These are phyloP conservation scores for Tetramorium simillimum DNA, from an alignment of 1,140 invertebrate genomes.

Conservation along the genomic window DNA sequence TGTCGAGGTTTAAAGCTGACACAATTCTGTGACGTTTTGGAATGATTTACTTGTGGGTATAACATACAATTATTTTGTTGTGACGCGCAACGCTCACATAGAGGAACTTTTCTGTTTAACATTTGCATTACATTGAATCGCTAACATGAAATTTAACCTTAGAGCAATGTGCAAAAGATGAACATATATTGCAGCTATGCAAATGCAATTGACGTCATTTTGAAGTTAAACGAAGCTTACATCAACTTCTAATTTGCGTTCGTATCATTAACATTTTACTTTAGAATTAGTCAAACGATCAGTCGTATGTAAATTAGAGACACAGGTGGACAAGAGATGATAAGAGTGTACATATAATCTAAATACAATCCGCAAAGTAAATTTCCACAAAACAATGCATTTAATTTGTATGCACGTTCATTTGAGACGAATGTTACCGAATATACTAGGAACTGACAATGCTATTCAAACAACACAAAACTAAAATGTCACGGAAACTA, in stretches of 20 bases:
- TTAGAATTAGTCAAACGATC: slow-evolving; percentile 39
- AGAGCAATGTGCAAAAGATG: neutral
- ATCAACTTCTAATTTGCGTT: slow-evolving; percentile 44
- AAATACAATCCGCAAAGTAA: slow-evolving; percentile 24
- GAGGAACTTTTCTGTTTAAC: slow-evolving; percentile 1
- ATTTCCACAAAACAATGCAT: slow-evolving; percentile 18
- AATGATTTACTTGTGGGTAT: neutral
- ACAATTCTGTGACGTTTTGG: neutral
- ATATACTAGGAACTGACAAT: neutral
- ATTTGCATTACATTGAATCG: slow-evolving; percentile 16
- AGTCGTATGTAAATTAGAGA: slow-evolving; percentile 41
- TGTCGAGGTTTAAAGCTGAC: slow-evolving; percentile 65
- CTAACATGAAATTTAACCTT: slow-evolving; percentile 14
- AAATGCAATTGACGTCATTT: slow-evolving; percentile 26
- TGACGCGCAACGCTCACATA: neutral
- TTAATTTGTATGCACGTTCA: slow-evolving; percentile 38
- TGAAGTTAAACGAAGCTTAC: slow-evolving; percentile 51
- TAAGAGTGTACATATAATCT: slow-evolving; percentile 25
- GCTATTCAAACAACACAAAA: neutral
- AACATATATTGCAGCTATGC: neutral
- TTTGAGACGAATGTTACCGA: neutral
- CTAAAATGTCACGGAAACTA: neutral
- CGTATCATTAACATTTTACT: slow-evolving; percentile 43
- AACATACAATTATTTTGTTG: neutral
- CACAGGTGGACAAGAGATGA: slow-evolving; percentile 27